Evolutionary conservation across 2,113 vertebrate species (phyloP), one percentile per base, ranked within the genome.

Genomic region (Procavia capensis): DNA sequence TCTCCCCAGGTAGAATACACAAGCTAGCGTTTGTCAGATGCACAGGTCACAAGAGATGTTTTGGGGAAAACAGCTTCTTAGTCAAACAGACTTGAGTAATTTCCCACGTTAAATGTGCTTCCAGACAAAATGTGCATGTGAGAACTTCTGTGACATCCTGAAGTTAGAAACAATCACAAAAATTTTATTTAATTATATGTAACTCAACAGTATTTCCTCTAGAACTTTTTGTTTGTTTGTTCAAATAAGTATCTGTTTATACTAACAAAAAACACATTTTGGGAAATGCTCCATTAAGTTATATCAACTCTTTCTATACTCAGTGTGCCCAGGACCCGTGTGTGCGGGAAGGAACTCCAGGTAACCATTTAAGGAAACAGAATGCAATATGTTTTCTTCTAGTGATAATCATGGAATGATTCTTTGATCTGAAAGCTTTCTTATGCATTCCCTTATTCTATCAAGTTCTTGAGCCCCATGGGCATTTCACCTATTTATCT

Each of bases 131-230:
- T 59, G 6, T 6, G 54, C 27, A 74, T 22, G 64, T 76, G 43
- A 93, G 93, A 79, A 20, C 1, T 45, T 91, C 70, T 78, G 19
- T 64, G 39, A 96, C 34, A 36, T 88, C 14, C n/a, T 70, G 2
- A 10, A 91, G 89, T 78, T 76, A 95, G 93, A 89, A 36, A 50
- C 31, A 72, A 1, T 24, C 80, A n/a, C 16, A 95, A 87, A 95
- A 59, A 59, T 6, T 57, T 91, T 9, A 31, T 36, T 82, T 57
- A 57, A 43, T 25, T 45, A n/a, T 36, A 68, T 39, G 83, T 93
- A 83, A 78, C 22, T 79, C 41, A n/a, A 25, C n/a, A 63, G 85
- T 17, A 89, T 85, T 81, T 85, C 31, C 66, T 88, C 31, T 50
- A 54, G 13, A 41, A 54, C 20, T 43, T 72, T 88, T 29, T 72